phyloP scores from a whole-genome alignment of 2,113 vertebrate genomes.

The Camelus bactrianus region DNA sequence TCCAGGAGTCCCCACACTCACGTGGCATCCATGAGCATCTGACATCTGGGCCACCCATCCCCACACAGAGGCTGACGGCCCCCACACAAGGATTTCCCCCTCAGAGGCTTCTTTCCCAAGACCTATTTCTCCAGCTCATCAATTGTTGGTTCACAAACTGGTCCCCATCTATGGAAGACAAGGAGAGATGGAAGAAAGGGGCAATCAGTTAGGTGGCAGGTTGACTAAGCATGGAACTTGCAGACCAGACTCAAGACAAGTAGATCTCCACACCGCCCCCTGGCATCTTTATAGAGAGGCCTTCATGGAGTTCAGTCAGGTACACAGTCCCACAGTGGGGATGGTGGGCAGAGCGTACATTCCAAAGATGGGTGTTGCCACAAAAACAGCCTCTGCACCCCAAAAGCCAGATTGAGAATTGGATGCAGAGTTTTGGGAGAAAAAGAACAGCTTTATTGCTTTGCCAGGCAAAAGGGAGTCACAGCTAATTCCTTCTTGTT shows the following conservation, averaged over 20 bases:
- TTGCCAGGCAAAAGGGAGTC: too few species aligned
- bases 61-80: not conserved
- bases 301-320: not conserved
- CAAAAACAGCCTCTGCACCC: too few species aligned
- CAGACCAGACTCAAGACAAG: not conserved
- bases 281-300: not conserved
- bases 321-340: not conserved
- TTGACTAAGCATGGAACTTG: not conserved
- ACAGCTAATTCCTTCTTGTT: too few species aligned
- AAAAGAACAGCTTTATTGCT: too few species aligned
- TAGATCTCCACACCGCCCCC: not conserved
- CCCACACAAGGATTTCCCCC: not conserved
- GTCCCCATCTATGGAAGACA: not conserved
- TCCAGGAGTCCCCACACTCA: too few species aligned
- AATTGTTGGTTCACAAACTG: not conserved
- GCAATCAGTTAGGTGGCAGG: too few species aligned
- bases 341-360: not conserved
- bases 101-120: not conserved
- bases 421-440: too few species aligned
- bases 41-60: too few species aligned
- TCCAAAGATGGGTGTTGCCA: not conserved
- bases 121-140: not conserved
- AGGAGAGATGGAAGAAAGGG: not conserved
- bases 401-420: too few species aligned
- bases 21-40: too few species aligned